Evolutionary conservation across 37 sponge, comb jelly and placozoan genomes (phyloP), one percentile per base, ranked within the genome.

Genomic region (Hexactinellida sp.): DNA sequence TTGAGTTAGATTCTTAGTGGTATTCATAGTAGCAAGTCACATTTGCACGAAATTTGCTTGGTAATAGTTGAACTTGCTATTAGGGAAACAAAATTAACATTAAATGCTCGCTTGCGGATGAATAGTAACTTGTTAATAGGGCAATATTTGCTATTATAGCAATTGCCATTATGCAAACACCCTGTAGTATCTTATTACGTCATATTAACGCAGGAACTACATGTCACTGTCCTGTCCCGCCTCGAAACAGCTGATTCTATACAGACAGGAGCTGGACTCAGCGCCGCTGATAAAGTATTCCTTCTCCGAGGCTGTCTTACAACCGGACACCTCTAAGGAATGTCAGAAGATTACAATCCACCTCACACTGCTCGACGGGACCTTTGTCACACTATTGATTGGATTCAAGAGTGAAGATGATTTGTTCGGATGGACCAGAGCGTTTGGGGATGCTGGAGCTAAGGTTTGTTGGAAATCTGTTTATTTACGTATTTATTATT

Each of bases 341-440:
- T 63, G 19, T 23, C 76, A 23, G 34, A 28, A 63, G 34, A 10
- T 63, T 10, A 63, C 5, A 63, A 63, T 63, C 5, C 19, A 63
- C 34, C 76, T 63, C 21, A 63, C 76, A 25, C 76, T 63, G 5
- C 21, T n/a, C 3, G 13, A 5, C 13, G 34, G 13, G 34, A 28
- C 3, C 3, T 63, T 23, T 32, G 76, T 63, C 5, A 10, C 30
- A 10, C 30, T 63, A 1, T 25, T n/a, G 5, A 3, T 63, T 3
- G 76, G 19, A 63, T 63, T 63, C 32, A n/a, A 28, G 76, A 63
- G 36, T 83, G 84, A 38, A 25, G 86, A 85, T 41, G 86, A 85
- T 1, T 24, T 41, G 5, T 55, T 85, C n/a, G 76, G 28, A 32
- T 63, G 76, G 76, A 28, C 34, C 34, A 63, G 19, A 25, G 21